Evolutionary conservation across 2,888 invertebrate species (phyloP).

Genomic region (Eurytoma californica): DNA sequence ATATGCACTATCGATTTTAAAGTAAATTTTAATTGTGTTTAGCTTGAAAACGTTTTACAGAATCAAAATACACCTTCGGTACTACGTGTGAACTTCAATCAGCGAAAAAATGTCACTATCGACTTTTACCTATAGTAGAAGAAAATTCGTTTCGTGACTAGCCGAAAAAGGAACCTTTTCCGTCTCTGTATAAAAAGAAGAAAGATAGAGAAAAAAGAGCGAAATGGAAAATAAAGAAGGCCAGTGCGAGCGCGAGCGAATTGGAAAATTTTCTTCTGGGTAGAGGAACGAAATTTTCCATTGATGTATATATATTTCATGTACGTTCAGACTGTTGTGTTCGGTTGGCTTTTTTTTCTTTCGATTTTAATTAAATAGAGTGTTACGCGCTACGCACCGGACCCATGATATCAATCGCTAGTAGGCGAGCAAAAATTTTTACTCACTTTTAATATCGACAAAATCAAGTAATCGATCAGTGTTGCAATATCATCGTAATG

Average conservation of each 20-base stretch:
- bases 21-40: too few relatives aligned
- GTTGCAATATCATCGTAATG: constrained; percentile 49
- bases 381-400: constrained; percentile 15
- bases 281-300: neutral
- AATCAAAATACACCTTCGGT: too few relatives aligned
- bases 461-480: constrained; percentile 52
- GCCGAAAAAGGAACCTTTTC: constrained; percentile 49
- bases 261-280: constrained; percentile 37
- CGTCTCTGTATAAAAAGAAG: constrained; percentile 50
- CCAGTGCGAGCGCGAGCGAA: constrained; percentile 49
- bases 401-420: constrained; percentile 19
- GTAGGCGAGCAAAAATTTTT: constrained; percentile 37
- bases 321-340: neutral
- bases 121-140: neutral
- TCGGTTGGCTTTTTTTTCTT: too few relatives aligned
- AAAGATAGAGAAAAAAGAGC: constrained; percentile 11
- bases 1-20: too few relatives aligned
- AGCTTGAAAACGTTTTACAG: too few relatives aligned
- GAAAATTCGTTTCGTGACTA: constrained; percentile 33
- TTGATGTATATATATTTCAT: constrained; percentile 46
- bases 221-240: constrained; percentile 25
- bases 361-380: too few relatives aligned
- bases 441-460: constrained; percentile 32
- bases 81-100: too few relatives aligned
- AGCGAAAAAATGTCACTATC: neutral